These are phyloP conservation scores for Orycteropus afer DNA, from an alignment of 2,113 vertebrate species.

Conservation along the genomic window DNA sequence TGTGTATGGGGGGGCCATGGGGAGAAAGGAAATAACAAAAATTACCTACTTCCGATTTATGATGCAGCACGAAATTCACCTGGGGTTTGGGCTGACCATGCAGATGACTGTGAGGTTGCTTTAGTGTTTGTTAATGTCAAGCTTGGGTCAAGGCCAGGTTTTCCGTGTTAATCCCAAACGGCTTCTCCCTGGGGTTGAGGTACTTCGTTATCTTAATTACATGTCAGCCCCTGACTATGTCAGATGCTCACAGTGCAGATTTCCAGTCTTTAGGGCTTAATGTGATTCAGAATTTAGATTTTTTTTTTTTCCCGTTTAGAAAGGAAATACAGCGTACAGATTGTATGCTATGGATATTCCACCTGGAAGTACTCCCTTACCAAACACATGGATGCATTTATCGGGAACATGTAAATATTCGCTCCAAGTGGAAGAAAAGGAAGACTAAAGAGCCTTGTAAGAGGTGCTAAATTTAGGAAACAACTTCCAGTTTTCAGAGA, in stretches of 20 bases:
- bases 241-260: background rate
- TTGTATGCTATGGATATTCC: fast-evolving
- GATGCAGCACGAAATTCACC: background rate
- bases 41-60: background rate
- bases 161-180: background rate
- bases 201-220: conserved; percentile 39
- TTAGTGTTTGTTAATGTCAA: background rate
- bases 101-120: background rate
- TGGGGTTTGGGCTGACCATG: background rate
- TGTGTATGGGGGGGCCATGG: background rate
- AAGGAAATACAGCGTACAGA: background rate
- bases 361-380: background rate
- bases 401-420: fast-evolving
- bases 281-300: background rate
- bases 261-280: background rate
- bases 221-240: background rate
- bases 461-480: background rate
- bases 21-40: background rate
- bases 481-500: background rate
- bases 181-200: background rate
- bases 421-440: fast-evolving
- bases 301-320: background rate
- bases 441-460: fast-evolving
- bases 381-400: background rate
- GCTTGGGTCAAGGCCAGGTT: background rate